Base-by-base conservation (phyloP, 1,140 invertebrate species). In the Scaptomyza hsui region DNA sequence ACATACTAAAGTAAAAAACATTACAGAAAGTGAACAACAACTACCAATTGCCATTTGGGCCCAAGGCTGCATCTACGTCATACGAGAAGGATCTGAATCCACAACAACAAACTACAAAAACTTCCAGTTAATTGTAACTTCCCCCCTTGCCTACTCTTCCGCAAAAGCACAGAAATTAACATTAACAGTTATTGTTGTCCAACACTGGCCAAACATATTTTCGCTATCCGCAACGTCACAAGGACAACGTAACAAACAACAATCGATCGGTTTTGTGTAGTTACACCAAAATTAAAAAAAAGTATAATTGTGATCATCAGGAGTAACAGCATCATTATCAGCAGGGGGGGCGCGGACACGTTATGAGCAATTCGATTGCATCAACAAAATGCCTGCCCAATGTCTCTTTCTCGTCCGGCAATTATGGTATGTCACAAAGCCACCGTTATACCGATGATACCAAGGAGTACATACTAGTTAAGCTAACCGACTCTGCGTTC, bases 341-440 rank as follows among this genome's bases (percentile, higher is more conserved):
- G 19, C 15, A 59, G 57, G 59, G 72, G 76, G 60, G 62, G 67
- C 55, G 69, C 78, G 74, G 59, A 77, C 82, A 80, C 89, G 89
- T 90, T 91, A 91, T 92, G 94, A 90, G 90, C 89, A 88, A 91
- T 91, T 91, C 90, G 94, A 86, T 89, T 85, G 89, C 89, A 63
- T 86, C 83, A 70, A 74, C 90, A 90, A 96, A 96, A 98, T 97
- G 97, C 96, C 97, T 95, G 95, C 96, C 94, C 95, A 98, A 94
- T 95, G 95, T 71, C 39, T 65, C 94, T 95, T 97, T 95, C 49
- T 82, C 89, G 75, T 88, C 89, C 79, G 97, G 97, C 94, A 95
- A 97, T 94, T 98, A 98, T 96, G 96, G 96, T 93, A 96, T 98
- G 94, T 97, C 96, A 93, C 97, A 97, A 92, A 95, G 96, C 92